phyloP scores from a whole-genome alignment of 2,888 invertebrate species.

The Stenchaetothrips biformis region DNA sequence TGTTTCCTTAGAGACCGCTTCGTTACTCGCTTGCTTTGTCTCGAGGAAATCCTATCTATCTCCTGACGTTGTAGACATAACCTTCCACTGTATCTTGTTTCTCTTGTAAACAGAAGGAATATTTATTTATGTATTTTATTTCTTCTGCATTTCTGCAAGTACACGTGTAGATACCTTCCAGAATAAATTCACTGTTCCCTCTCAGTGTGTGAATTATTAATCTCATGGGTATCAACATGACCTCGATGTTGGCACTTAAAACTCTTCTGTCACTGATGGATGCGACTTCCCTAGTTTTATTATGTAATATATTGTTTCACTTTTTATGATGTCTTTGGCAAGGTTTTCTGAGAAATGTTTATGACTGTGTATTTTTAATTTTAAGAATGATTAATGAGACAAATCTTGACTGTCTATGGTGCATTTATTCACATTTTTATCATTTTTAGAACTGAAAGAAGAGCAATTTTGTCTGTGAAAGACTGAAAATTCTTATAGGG shows the following conservation, averaged over 20 bases:
- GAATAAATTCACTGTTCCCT: not conserved
- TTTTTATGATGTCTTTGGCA: too few species aligned
- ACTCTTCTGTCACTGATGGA: not conserved
- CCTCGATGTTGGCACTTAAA: not conserved
- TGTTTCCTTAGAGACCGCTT: too few species aligned
- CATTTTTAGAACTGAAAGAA: not conserved
- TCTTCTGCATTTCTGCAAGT: not conserved
- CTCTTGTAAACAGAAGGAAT: not conserved
- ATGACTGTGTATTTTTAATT: too few species aligned
- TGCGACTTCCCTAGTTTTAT: too few species aligned
- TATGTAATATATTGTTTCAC: too few species aligned
- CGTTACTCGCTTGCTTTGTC: too few species aligned
- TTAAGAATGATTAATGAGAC: too few species aligned
- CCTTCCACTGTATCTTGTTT: not conserved
- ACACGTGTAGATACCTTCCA: not conserved
- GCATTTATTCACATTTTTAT: not conserved
- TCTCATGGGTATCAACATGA: not conserved
- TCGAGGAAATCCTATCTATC: too few species aligned
- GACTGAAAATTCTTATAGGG: not conserved
- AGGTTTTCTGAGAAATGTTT: too few species aligned
- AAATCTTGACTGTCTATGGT: too few species aligned
- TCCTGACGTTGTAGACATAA: not conserved
- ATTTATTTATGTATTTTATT: not conserved
- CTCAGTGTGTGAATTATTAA: not conserved
- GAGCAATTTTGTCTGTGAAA: not conserved